Evolutionary conservation across 1,140 invertebrate genomes (phyloP), one percentile per base, ranked within the genome.

Genomic region (Ectropis grisescens): DNA sequence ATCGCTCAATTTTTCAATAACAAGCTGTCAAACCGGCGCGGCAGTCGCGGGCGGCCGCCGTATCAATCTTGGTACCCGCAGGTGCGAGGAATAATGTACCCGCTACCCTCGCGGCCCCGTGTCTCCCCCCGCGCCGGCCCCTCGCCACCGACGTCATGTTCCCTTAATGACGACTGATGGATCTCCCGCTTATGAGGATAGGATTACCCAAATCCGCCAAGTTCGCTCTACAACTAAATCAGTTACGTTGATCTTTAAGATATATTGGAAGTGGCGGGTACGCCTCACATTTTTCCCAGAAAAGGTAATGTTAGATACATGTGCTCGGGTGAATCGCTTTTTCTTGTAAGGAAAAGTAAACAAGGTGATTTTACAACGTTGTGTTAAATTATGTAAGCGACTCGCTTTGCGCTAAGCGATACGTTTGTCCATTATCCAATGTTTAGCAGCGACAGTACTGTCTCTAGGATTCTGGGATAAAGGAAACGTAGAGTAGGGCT

Each of bases 1-100:
- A 71, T 71, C 69, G 54, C 53, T 72, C 67, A 74, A 71, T 78
- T 74, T 78, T 78, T 71, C 69, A 72, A 78, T 78, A 74, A 78
- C 56, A 67, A 64, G 44, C 67, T 66, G 72, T 74, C 72, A 70
- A 59, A 41, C 45, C 52, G 38, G 16, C 16, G 16, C 48, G 49
- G 55, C 52, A 41, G 40, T 47, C 49, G 35, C 39, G 45, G 49
- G 3, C 16, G 3, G 8, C 16, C 16, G 50, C 37, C 54, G 47
- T 72, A 79, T 79, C 74, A 72, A 75, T 79, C 72, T 75, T 72
- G 44, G 57, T 56, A 49, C 54, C 55, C 57, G 8, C 64, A 74
- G 69, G 72, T 78, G 62, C 40, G 37, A 39, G 41, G 47, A 31
- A n/a, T n/a, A n/a, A 19, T 19, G 16, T 19, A 8, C 16, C 16